phyloP scores from a whole-genome alignment of 2,797 vertebrate genomes.

The Notoglanidium macrostoma region DNA sequence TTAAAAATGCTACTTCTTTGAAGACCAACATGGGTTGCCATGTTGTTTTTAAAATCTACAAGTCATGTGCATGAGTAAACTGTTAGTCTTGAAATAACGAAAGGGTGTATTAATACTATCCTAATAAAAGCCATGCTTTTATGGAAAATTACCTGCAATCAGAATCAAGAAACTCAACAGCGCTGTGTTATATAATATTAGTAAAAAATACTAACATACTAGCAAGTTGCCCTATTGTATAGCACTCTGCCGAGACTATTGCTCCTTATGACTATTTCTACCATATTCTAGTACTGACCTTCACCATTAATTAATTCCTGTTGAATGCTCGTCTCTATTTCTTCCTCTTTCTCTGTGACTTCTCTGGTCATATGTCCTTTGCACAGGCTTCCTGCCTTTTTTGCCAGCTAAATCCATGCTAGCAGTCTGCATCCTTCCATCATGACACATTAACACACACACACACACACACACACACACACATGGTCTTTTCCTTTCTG shows the following conservation, averaged over 20 bases:
- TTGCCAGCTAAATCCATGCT: conserved; percentile 8
- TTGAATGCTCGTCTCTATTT: conserved; percentile 2
- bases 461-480: conserved; percentile 38
- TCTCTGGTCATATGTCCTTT: conserved; percentile 30
- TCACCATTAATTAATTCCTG: not conserved
- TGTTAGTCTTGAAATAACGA: not conserved
- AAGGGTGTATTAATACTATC: not conserved
- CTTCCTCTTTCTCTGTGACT: not conserved
- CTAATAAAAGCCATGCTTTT: not conserved
- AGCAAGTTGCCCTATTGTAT: not conserved
- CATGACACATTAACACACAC: conserved; percentile 29
- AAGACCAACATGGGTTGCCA: too few relatives aligned
- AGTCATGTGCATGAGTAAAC: too few relatives aligned
- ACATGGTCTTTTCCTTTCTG: conserved; percentile 25
- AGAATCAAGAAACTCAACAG: not conserved
- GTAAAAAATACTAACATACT: not conserved
- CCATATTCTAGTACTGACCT: not conserved
- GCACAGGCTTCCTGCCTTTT: conserved; percentile 42
- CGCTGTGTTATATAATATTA: not conserved
- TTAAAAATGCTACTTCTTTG: too few relatives aligned
- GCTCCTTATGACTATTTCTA: not conserved
- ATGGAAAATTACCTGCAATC: not conserved
- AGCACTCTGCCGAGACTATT: not conserved
- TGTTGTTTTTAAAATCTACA: too few relatives aligned
- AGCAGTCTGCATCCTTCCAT: conserved; percentile 51